Evolutionary conservation across 2,888 invertebrate genomes (phyloP).

Genomic region (Mimas tiliae): DNA sequence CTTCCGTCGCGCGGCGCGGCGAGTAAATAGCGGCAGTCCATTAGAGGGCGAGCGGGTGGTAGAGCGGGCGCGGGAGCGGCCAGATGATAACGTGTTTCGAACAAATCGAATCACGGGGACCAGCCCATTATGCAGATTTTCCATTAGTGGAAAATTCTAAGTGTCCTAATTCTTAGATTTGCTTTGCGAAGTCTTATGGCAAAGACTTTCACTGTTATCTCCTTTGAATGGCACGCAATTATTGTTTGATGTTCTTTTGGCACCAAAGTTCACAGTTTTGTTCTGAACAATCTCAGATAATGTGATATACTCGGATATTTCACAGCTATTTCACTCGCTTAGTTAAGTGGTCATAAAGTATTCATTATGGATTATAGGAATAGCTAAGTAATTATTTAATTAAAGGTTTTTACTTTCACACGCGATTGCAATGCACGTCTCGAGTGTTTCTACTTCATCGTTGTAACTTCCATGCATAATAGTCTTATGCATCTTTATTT

Average conservation of each 20-base stretch:
- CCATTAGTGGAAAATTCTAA: conserved; percentile 73
- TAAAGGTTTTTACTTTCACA: neutral
- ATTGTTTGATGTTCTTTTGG: neutral
- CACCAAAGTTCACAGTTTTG: neutral
- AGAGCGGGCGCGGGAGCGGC: conserved; percentile 47
- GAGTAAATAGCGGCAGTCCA: conserved; percentile 68
- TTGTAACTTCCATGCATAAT: neutral
- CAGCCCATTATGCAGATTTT: conserved; percentile 80
- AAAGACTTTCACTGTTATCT: conserved; percentile 7
- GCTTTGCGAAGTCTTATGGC: conserved; percentile 5
- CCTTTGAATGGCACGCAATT: conserved; percentile 15
- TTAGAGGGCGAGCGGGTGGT: conserved; percentile 52
- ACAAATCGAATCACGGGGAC: conserved; percentile 75
- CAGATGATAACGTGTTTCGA: conserved; percentile 60
- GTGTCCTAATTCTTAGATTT: conserved; percentile 8
- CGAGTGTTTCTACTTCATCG: neutral
- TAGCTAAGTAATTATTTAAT: neutral
- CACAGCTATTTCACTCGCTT: neutral
- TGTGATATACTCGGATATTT: neutral
- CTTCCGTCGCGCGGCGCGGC: conserved; percentile 41
- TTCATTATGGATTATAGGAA: neutral
- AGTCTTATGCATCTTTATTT: neutral
- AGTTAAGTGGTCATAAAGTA: too few species aligned
- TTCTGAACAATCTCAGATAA: neutral
- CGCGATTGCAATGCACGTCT: neutral